These are phyloP conservation scores for Drosophila fuyamai DNA, from an alignment of 1,140 invertebrate species.

Conservation along the genomic window DNA sequence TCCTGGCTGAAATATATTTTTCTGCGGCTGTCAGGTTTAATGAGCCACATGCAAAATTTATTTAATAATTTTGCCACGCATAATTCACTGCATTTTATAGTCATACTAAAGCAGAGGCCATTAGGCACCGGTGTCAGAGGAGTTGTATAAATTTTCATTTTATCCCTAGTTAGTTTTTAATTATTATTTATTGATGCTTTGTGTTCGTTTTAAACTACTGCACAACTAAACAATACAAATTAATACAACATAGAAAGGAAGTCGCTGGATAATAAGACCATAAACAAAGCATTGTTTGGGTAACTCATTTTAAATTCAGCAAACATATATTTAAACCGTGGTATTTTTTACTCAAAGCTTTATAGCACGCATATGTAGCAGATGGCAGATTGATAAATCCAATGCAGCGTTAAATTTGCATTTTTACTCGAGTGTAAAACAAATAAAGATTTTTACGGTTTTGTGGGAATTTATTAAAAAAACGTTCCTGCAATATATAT, in stretches of 20 bases:
- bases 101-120: slow-evolving; percentile 40
- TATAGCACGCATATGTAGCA: slow-evolving; percentile 5
- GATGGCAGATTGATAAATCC: slow-evolving; percentile 40
- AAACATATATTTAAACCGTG: not conserved
- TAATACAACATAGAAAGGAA: not conserved
- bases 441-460: slow-evolving; percentile 40
- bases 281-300: not conserved
- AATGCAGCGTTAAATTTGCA: slow-evolving; percentile 43
- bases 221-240: not conserved
- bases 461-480: slow-evolving; percentile 30
- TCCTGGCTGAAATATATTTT: slow-evolving; percentile 6
- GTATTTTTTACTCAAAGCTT: too few relatives aligned
- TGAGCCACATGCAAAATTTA: slow-evolving; percentile 78
- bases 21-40: slow-evolving; percentile 57
- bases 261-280: not conserved
- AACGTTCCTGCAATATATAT: slow-evolving; percentile 19
- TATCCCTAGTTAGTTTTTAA: slow-evolving; percentile 38
- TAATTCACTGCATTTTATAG: slow-evolving; percentile 53
- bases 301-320: not conserved
- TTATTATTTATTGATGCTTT: slow-evolving; percentile 28
- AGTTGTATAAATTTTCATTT: slow-evolving; percentile 37
- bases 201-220: not conserved
- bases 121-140: slow-evolving; percentile 20
- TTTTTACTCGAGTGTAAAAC: slow-evolving; percentile 18
- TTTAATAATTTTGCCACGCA: slow-evolving; percentile 70